Percentiles rank a stretch among this genome's conserved stretches.
Conservation (phyloP, 1,140 invertebrate species). For the Euborellia annulipes region DNA sequence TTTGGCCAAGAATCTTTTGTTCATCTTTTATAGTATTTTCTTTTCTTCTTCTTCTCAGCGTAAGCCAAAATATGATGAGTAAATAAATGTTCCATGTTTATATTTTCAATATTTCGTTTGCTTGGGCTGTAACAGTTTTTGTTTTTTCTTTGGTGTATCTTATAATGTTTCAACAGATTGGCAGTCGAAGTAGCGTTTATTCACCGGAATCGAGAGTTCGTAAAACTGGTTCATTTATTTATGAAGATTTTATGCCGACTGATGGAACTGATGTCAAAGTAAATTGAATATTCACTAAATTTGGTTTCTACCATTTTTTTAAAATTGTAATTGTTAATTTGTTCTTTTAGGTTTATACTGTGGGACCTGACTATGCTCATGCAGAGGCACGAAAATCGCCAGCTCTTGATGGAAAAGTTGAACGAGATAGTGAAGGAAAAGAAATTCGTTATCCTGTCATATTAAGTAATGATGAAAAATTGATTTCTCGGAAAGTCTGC, state of each 20-base stretch:
- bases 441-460: constrained; percentile 98
- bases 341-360: constrained; percentile 59
- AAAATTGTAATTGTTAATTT: neutral
- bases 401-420: constrained; percentile 94
- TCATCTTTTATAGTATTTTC: too few species aligned
- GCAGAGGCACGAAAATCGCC: constrained; percentile 98
- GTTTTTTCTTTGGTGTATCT: neutral
- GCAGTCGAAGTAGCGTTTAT: constrained; percentile 94
- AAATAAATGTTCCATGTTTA: too few species aligned
- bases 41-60: too few species aligned
- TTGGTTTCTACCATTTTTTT: neutral
- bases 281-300: too few species aligned
- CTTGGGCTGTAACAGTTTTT: neutral
- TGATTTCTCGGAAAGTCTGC: constrained; percentile 97
- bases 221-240: constrained; percentile 96
- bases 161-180: constrained; percentile 52
- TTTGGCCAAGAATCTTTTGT: too few species aligned
- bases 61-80: too few species aligned
- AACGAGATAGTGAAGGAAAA: constrained; percentile 94
- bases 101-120: too few species aligned
- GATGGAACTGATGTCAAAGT: constrained; percentile 91
- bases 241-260: constrained; percentile 99
- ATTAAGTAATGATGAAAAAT: constrained; percentile 90
- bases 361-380: constrained; percentile 97
- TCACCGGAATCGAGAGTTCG: constrained; percentile 90